These are phyloP conservation scores for Marcusenius ussheri DNA, from an alignment of 2,113 vertebrate genomes.

Conservation along the genomic window DNA sequence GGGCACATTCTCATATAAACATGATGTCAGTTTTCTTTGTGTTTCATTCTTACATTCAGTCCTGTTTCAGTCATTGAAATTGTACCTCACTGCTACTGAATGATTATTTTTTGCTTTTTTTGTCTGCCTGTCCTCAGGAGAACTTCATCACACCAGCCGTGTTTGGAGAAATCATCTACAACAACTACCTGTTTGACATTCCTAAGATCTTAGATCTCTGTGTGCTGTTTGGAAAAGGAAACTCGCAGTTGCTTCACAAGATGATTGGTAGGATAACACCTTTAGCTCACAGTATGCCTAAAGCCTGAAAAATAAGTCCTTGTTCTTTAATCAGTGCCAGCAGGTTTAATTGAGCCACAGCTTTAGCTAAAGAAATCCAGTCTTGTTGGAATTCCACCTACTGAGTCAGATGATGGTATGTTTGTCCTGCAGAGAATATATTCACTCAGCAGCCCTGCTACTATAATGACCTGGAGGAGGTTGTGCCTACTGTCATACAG, in stretches of 20 bases:
- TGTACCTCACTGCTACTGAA: not conserved
- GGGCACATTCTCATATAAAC: not conserved
- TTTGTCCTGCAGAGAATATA: slow-evolving; percentile 74
- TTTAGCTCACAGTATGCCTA: not conserved
- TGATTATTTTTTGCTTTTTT: not conserved
- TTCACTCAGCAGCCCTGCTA: slow-evolving; percentile 89
- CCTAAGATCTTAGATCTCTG: slow-evolving; percentile 95
- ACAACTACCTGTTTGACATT: slow-evolving; percentile 95
- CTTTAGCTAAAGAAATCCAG: not conserved
- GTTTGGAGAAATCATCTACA: slow-evolving; percentile 92
- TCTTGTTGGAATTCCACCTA: not conserved
- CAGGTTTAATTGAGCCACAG: not conserved
- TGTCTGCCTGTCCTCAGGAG: slow-evolving; percentile 59
- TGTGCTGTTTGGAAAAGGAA: slow-evolving; percentile 90
- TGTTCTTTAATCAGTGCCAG: not conserved
- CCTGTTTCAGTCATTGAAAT: not conserved
- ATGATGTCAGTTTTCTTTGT: not conserved
- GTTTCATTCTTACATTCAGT: not conserved
- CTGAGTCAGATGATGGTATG: not conserved
- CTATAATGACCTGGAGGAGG: slow-evolving; percentile 80
- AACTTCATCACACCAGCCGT: slow-evolving; percentile 80
- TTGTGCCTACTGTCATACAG: slow-evolving; percentile 79
- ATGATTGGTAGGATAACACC: slow-evolving; percentile 76
- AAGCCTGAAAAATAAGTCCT: not conserved
- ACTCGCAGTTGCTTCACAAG: slow-evolving; percentile 78